These are phyloP conservation scores for Agriopis aurantiaria DNA, from an alignment of 2,888 invertebrate genomes.

Conservation along the genomic window DNA sequence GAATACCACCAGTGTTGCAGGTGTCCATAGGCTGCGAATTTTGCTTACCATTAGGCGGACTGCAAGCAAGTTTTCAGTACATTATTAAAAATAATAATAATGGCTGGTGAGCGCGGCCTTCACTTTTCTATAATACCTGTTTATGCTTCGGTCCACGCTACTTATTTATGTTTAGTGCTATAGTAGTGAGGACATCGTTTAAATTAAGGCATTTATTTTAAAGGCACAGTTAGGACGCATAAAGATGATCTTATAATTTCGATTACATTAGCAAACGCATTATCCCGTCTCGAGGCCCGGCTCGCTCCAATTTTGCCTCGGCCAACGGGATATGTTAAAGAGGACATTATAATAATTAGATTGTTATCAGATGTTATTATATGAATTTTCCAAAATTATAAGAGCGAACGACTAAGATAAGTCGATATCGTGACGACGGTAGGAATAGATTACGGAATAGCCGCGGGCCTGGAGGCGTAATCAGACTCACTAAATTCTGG, in stretches of 20 bases:
- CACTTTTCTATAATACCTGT: background rate
- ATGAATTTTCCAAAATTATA: conserved; percentile 84
- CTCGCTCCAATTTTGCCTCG: conserved; percentile 76
- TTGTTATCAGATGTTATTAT: conserved; percentile 85
- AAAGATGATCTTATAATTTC: conserved; percentile 80
- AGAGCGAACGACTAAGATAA: conserved; percentile 78
- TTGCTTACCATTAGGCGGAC: too few species aligned
- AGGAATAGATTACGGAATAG: conserved; percentile 80
- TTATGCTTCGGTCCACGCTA: background rate
- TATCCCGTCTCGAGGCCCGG: conserved; percentile 72
- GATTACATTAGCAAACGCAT: conserved; percentile 79
- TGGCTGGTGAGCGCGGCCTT: background rate
- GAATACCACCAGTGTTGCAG: too few species aligned
- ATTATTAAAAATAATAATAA: too few species aligned
- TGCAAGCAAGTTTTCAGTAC: too few species aligned
- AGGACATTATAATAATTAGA: conserved; percentile 86
- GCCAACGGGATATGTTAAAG: conserved; percentile 83
- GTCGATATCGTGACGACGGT: conserved; percentile 82
- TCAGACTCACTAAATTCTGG: conserved; percentile 78
- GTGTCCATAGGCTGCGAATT: too few species aligned
- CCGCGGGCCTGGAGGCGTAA: conserved; percentile 71
- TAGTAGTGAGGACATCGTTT: conserved; percentile 35
- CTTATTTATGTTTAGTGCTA: too few species aligned
- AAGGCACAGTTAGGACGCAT: conserved; percentile 77
- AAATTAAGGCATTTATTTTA: conserved; percentile 74